Conservation (phyloP, 1,140 invertebrate species). For the Zaprionus inermis region DNA sequence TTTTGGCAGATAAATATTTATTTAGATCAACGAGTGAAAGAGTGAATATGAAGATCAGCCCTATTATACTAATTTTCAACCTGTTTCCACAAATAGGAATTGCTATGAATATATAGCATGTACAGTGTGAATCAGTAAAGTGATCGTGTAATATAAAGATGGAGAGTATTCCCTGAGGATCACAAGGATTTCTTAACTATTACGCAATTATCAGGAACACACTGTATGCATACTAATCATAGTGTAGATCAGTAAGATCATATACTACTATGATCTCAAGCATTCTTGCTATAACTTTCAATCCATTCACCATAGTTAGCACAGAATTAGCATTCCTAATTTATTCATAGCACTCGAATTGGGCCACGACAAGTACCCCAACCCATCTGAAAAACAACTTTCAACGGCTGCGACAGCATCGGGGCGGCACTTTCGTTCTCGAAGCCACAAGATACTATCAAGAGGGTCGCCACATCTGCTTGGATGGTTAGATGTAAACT, state of each 20-base stretch:
- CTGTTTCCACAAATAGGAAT: too few relatives aligned
- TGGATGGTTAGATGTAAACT: slow-evolving; percentile 1
- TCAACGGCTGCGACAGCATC: slow-evolving; percentile 33
- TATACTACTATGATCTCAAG: neutral
- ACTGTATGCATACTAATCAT: too few relatives aligned
- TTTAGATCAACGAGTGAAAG: neutral
- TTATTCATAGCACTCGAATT: slow-evolving; percentile 7
- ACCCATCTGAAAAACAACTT: slow-evolving; percentile 33
- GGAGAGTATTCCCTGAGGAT: neutral
- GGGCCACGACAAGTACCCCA: neutral
- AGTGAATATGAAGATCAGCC: neutral
- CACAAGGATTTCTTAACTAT: neutral
- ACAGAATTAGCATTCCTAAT: neutral
- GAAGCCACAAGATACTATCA: slow-evolving; percentile 35
- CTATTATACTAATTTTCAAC: too few relatives aligned
- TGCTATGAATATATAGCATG: too few relatives aligned
- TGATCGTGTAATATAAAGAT: neutral
- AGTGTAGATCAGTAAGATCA: too few relatives aligned
- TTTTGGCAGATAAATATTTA: too few relatives aligned
- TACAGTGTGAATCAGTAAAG: too few relatives aligned
- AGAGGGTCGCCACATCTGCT: neutral
- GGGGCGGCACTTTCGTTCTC: slow-evolving; percentile 77
- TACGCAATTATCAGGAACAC: too few relatives aligned
- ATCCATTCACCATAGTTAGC: neutral
- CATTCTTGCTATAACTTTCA: neutral